phyloP scores from a whole-genome alignment of 2,797 vertebrate species.

The Tadarida brasiliensis region DNA sequence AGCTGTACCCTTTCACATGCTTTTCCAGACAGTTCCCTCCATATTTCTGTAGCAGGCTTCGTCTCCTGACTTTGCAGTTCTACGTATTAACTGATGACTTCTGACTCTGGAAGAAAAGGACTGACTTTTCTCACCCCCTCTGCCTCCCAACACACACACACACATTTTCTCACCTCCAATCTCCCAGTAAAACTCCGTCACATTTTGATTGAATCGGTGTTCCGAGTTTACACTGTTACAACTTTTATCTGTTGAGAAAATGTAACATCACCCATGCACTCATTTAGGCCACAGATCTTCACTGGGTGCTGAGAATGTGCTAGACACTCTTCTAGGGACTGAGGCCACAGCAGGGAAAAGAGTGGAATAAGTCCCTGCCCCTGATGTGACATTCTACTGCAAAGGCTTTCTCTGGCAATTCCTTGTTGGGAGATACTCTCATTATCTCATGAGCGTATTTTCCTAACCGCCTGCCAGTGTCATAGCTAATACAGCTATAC shows the following conservation, averaged over 20 bases:
- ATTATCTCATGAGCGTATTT: conserved; percentile 40
- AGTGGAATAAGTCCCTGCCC: background rate
- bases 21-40: background rate
- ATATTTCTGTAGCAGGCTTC: background rate
- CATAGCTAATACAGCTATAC: background rate
- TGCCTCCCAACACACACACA: background rate
- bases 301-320: background rate
- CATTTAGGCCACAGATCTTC: conserved; percentile 30
- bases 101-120: background rate
- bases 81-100: background rate
- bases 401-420: background rate
- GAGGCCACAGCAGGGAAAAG: background rate
- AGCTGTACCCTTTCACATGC: background rate
- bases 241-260: conserved; percentile 13
- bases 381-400: no score
- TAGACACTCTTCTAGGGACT: background rate
- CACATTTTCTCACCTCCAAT: background rate
- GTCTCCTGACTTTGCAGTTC: conserved; percentile 12
- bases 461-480: background rate
- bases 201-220: background rate
- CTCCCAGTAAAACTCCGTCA: background rate
- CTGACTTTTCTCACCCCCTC: background rate
- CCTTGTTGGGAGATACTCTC: background rate
- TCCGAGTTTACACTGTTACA: background rate
- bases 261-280: background rate